Evolutionary conservation across 2,113 vertebrate species (phyloP).

Genomic region (Tragelaphus scriptus): DNA sequence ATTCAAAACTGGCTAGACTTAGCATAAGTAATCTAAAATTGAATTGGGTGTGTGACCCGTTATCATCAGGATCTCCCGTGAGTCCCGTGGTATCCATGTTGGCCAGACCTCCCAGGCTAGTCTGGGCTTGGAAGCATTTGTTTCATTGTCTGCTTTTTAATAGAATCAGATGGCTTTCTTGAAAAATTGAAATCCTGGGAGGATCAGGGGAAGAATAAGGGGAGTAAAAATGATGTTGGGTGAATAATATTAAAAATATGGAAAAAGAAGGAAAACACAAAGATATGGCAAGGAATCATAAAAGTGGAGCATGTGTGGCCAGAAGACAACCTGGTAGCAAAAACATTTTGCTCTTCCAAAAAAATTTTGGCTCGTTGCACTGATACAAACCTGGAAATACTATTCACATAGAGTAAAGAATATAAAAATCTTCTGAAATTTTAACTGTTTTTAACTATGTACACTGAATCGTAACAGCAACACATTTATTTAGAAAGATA

Average conservation of each 20-base stretch:
- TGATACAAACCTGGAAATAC: not conserved
- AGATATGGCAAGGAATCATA: conserved; percentile 27
- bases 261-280: conserved; percentile 36
- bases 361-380: not conserved
- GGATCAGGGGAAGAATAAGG: conserved; percentile 45
- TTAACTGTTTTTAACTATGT: not conserved
- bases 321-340: not conserved
- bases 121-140: conserved; percentile 49
- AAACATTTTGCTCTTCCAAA: not conserved
- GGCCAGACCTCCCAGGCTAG: conserved; percentile 41
- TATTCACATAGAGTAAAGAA: not conserved
- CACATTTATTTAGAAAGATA: not conserved
- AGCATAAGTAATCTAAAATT: conserved; percentile 66
- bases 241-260: conserved; percentile 45
- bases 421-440: not conserved
- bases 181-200: conserved; percentile 64
- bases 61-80: conserved; percentile 31
- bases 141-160: conserved; percentile 72
- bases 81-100: not conserved
- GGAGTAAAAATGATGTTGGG: conserved; percentile 6
- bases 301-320: not conserved
- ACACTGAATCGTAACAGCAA: not conserved
- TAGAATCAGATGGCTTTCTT: conserved; percentile 65
- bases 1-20: conserved; percentile 44
- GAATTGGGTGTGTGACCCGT: conserved; percentile 50